Evolutionary conservation across 64 coral and sea anemone species (phyloP), one percentile per base, ranked within the genome.

Genomic region (Hydrozoanthus tunicans): DNA sequence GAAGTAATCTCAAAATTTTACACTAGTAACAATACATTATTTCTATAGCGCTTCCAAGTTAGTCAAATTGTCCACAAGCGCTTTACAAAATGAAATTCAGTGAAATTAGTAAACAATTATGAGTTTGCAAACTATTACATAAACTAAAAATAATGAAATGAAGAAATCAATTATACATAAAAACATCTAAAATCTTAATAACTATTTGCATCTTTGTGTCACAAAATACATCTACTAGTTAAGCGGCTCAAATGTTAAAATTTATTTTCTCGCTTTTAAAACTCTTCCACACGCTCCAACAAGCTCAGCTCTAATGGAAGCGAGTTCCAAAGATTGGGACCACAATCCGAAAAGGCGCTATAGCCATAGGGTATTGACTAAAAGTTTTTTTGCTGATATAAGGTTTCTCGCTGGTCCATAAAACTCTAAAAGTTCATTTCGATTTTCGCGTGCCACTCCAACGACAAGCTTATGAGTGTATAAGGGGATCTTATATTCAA

Each of bases 401-500:
- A 86, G 62, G 63, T 43, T 43, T 43, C 32, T 2, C 32, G 20
- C 32, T 43, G 2, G 32, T 43, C 32, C 32, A 43, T 62, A 70
- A 86, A 13, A 24, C 70, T 86, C 70, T 89, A 76, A 76, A 77
- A 77, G 86, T 77, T 89, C 57, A 5, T 77, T 72, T 72, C 77
- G 86, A 57, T 77, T 63, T 3, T 15, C 67, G 1, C 70, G 9
- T 89, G 86, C 86, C 72, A 89, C 52, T 72, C 66, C 86, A 62
- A 77, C 43, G 56, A 89, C 72, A 62, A 89, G 70, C 66, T 89
- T 89, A 23, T 77, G 53, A 7, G 71, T 89, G 56, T 89, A 89
- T 73, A 76, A 73, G 68, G 75, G 6, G 59, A 89, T 89, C 69
- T 59, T 89, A 73, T 75, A 89, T 89, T 89, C 69, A 75, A 89